Evolutionary conservation across 23 tunicate genomes (phyloP).

Genomic region (Trididemnum clinides): DNA sequence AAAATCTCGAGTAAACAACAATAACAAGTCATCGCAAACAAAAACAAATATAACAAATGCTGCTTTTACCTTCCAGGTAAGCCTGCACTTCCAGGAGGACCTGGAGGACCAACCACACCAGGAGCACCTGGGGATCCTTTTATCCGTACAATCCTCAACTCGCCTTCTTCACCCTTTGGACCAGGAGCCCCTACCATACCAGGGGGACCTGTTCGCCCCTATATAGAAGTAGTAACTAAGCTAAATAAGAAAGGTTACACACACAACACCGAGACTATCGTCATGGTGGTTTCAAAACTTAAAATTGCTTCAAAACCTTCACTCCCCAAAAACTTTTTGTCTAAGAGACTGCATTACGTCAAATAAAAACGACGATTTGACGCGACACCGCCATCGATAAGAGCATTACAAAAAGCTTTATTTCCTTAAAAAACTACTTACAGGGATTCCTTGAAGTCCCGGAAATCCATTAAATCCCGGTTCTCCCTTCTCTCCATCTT

Average conservation of each 20-base stretch:
- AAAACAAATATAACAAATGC: background rate
- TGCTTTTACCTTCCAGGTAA: constrained; percentile 17
- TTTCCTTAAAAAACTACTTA: constrained; percentile 5
- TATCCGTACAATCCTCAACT: constrained; percentile 34
- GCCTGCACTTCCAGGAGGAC: constrained; percentile 19
- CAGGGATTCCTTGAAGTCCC: constrained; percentile 69
- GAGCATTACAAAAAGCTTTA: too few relatives aligned
- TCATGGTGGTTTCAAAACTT: too few relatives aligned
- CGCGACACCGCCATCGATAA: too few relatives aligned
- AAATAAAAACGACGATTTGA: too few relatives aligned
- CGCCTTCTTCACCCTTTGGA: constrained; percentile 77
- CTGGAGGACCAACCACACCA: constrained; percentile 22
- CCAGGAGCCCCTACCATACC: constrained; percentile 80
- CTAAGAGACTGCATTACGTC: too few relatives aligned
- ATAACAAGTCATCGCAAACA: too few relatives aligned
- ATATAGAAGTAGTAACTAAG: too few relatives aligned
- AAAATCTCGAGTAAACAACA: too few relatives aligned
- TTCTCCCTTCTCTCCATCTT: constrained; percentile 55
- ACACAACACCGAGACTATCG: too few relatives aligned
- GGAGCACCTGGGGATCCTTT: constrained; percentile 57
- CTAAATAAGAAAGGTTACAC: too few relatives aligned
- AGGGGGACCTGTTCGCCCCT: constrained; percentile 80
- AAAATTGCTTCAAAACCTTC: too few relatives aligned
- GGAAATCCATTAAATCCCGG: constrained; percentile 75
- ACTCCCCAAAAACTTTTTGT: too few relatives aligned